Base-by-base conservation (phyloP, 2,888 invertebrate species). In the Cheilosia urbana region DNA sequence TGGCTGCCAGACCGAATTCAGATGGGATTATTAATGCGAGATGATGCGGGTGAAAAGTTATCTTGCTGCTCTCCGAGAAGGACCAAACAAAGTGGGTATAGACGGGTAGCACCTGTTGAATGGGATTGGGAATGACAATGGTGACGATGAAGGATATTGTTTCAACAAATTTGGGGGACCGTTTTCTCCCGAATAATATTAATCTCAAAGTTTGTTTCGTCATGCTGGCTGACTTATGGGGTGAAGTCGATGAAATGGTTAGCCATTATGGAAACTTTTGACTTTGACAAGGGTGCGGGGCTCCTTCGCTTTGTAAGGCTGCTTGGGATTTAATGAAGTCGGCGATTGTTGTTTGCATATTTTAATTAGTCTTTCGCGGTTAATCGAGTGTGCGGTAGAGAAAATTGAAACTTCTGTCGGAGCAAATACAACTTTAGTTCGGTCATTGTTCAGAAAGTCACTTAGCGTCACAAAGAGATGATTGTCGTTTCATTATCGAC, bases 41-140 rank as follows among this genome's bases (percentile, higher is more conserved):
- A 75, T 79, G 73, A 73, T 57, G 68, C 13, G 62, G 57, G 63
- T 40, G 45, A 45, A 63, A 55, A 55, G n/a, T 55, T 51, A 19
- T 30, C 55, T 17, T 42, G 37, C 34, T 21, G n/a, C 60, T 53
- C 40, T 19, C 34, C 30, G 19, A 47, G 9, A 11, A 34, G 4
- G 66, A 13, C 6, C 37, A 27, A 27, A 7, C 24, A n/a, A 15
- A 24, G 24, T 24, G 40, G 19, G 53, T 49, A 9, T 30, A 2
- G 30, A 4, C 13, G 47, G 55, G 15, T 42, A 37, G 37, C 40
- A 84, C 84, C 75, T 84, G 84, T 84, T 84, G 84, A 66, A 55
- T 69, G 47, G 37, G 17, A n/a, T 40, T 49, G 30, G 37, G 17
- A n/a, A 51, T 49, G 30, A 15, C 15, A 19, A 34, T 60, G 72